phyloP scores from a whole-genome alignment of 2,113 vertebrate species.

The Hipposideros armiger region DNA sequence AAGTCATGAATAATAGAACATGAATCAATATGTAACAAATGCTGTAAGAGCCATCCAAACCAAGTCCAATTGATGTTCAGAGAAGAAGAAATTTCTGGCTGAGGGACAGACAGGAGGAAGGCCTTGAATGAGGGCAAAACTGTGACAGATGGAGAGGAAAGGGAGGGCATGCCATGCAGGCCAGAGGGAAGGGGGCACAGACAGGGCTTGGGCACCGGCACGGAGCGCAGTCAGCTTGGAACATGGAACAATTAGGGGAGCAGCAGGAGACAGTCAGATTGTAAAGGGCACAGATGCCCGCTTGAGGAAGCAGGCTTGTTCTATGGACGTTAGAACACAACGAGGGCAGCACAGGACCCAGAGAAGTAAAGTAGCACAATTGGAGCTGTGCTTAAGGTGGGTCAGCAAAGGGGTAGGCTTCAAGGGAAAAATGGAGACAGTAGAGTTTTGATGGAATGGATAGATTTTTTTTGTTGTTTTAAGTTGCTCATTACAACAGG shows the following conservation, averaged over 20 bases:
- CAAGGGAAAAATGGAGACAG: background rate
- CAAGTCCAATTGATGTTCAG: background rate
- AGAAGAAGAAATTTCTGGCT: constrained; percentile 50
- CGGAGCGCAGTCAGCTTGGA: constrained; percentile 58
- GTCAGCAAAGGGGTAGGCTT: background rate
- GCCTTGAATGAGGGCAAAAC: constrained; percentile 49
- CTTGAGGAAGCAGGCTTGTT: background rate
- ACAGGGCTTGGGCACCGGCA: constrained; percentile 23
- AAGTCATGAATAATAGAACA: constrained; percentile 61
- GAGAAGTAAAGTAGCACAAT: background rate
- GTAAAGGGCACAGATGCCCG: constrained; percentile 64
- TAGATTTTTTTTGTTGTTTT: background rate
- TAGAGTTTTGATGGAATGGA: background rate
- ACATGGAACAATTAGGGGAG: constrained; percentile 70
- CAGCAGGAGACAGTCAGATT: constrained; percentile 59
- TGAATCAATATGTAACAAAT: constrained; percentile 39
- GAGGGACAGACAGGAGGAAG: background rate
- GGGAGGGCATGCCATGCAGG: background rate
- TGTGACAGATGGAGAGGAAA: constrained; percentile 71
- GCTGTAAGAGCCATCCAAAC: background rate
- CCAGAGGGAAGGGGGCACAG: constrained; percentile 62
- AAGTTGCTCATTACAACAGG: background rate
- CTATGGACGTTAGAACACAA: background rate
- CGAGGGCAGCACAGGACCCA: background rate
- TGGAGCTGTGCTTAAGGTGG: too few relatives aligned